Percentiles rank a stretch among this genome's conserved stretches.
phyloP scores from a whole-genome alignment of 2,797 vertebrate genomes.

The Catamblyrhynchus diadema region DNA sequence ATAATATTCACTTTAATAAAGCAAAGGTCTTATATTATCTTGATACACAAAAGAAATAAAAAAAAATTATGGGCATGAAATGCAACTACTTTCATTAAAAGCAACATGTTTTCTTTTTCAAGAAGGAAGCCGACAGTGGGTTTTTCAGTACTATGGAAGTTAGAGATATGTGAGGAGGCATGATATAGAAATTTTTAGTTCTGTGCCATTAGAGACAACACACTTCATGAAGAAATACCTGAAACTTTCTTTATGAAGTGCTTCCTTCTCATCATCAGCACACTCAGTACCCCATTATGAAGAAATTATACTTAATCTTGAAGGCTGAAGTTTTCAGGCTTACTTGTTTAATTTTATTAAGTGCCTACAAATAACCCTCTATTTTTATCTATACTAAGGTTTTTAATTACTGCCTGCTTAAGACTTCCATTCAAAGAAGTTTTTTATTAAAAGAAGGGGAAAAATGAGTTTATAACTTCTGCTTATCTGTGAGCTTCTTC shows the following conservation, averaged over 20 bases:
- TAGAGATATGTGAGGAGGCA: accelerated
- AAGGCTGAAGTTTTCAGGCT: not conserved
- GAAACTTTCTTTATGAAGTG: not conserved
- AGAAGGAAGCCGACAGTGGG: accelerated
- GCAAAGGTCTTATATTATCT: not conserved
- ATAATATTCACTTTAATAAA: not conserved
- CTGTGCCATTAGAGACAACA: not conserved
- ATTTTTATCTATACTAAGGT: not conserved
- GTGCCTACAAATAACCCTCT: not conserved
- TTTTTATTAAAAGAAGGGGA: accelerated
- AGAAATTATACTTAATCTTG: not conserved
- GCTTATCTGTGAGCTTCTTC: not conserved
- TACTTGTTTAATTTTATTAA: not conserved
- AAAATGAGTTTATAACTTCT: not conserved
- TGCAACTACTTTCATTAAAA: not conserved
- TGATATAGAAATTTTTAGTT: not conserved
- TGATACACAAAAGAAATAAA: not conserved
- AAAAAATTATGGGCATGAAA: not conserved
- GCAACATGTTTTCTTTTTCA: not conserved
- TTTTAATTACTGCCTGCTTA: not conserved
- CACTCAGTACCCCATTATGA: not conserved
- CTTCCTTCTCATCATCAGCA: not conserved
- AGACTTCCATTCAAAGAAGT: accelerated
- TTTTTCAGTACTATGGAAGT: not conserved
- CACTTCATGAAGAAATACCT: not conserved